Base-by-base conservation (phyloP, 2,113 vertebrate species). In the Eurystomus gularis region DNA sequence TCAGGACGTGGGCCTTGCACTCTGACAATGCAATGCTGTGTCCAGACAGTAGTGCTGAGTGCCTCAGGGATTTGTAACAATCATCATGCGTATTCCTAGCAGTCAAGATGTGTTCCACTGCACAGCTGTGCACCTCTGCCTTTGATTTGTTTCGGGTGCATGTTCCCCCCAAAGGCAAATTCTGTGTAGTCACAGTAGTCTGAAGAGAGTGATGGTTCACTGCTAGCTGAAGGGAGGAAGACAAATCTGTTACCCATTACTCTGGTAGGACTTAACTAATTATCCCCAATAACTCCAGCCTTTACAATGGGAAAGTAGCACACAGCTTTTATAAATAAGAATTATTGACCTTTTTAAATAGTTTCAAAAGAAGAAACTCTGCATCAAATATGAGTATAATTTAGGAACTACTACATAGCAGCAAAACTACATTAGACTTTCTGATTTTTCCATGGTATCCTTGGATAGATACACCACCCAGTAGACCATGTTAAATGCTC, bases 401-500 rank as follows among this genome's bases (percentile, higher is more conserved):
- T 97, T 96, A 97, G 92, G 90, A 97, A 97, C 86, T 98, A 97
- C 93, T 97, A 97, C 94, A 97, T 94, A 97, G 96, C 97, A 97
- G 97, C 96, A 97, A 96, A 97, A 97, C 97, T 97, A 98, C 97
- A 98, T 98, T 93, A 98, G 98, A 92, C 98, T 99, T 96, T 98
- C 98, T 13, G 98, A 98, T 93, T 98, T 98, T 97, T 99, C 99
- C 99, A 99, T 99, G 14, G 99, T 99, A 95, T 99, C 99, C 97
- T 99, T 99, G 24, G 99, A 99, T 97, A 99, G 98, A 98, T 99
- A 99, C 86, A 99, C 99, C 95, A 99, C 99, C 99, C 99, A 99
- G 97, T 99, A 99, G 85, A 99, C 99, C 99, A 99, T 99, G 96
- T 99, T 99, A 97, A 99, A 99, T 82, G 98, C 99, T 91, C 99